Conservation (phyloP, 2,113 vertebrate species). For the Crotalus viridis region DNA sequence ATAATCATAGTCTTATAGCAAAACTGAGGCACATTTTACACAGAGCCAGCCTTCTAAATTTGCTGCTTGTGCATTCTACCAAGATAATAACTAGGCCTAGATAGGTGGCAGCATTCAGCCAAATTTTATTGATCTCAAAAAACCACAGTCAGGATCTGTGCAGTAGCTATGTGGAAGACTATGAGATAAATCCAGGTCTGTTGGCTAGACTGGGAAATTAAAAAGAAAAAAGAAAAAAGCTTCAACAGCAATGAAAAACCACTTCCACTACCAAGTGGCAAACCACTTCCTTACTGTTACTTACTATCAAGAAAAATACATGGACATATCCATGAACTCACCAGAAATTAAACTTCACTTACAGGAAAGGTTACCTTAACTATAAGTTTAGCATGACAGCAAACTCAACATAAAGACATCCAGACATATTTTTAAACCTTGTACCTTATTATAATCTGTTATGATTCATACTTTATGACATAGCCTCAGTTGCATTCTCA, state of each 20-base stretch:
- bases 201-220: background rate
- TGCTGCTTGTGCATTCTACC: background rate
- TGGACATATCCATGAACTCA: background rate
- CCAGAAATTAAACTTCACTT: background rate
- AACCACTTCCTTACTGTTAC: background rate
- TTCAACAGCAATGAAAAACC: background rate
- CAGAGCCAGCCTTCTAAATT: background rate
- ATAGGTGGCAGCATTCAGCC: background rate
- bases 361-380: background rate
- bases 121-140: background rate
- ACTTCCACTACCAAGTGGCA: background rate
- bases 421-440: background rate
- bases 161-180: background rate
- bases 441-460: background rate
- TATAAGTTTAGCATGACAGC: background rate
- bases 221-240: background rate
- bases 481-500: background rate
- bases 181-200: background rate
- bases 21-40: background rate
- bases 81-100: background rate
- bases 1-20: background rate
- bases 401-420: conserved; percentile 3
- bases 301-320: background rate
- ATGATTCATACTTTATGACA: background rate
- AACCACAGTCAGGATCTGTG: background rate